Percentiles rank a stretch among this genome's conserved stretches.
phyloP scores from a whole-genome alignment of 1,140 invertebrate species.

The Cyclargus thomasi region DNA sequence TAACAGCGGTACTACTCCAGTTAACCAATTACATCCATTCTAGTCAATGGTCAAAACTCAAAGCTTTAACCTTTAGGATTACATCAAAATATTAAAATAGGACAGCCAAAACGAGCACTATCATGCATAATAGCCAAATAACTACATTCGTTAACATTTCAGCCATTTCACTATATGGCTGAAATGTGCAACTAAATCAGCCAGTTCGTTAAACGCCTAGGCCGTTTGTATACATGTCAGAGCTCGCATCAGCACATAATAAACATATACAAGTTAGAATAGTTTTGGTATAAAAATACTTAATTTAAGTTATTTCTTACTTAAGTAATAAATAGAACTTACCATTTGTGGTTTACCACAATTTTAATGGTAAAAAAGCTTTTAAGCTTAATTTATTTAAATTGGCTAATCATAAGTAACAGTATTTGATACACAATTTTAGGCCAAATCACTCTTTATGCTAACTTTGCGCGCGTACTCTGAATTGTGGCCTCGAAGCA shows the following conservation, averaged over 20 bases:
- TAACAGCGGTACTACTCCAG: conserved; percentile 4
- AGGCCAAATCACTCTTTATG: background rate
- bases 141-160: background rate
- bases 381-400: background rate
- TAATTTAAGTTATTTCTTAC: conserved; percentile 30
- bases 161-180: no score
- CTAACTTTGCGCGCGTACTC: background rate
- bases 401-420: background rate
- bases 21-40: background rate
- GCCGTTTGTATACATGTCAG: background rate
- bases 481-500: background rate
- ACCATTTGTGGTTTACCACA: background rate
- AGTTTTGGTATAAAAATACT: conserved; percentile 50
- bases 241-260: background rate
- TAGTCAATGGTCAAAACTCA: background rate
- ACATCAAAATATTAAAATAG: background rate
- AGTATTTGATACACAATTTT: background rate
- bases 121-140: background rate
- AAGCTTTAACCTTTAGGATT: background rate
- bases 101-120: background rate
- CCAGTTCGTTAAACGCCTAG: no score
- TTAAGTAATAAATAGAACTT: conserved; percentile 1
- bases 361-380: no score
- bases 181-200: no score
- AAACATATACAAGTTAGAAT: conserved; percentile 13